Percentiles rank a stretch among this genome's conserved stretches.
These are phyloP conservation scores for Octodon degus DNA, from an alignment of 2,113 vertebrate species.

Conservation along the genomic window DNA sequence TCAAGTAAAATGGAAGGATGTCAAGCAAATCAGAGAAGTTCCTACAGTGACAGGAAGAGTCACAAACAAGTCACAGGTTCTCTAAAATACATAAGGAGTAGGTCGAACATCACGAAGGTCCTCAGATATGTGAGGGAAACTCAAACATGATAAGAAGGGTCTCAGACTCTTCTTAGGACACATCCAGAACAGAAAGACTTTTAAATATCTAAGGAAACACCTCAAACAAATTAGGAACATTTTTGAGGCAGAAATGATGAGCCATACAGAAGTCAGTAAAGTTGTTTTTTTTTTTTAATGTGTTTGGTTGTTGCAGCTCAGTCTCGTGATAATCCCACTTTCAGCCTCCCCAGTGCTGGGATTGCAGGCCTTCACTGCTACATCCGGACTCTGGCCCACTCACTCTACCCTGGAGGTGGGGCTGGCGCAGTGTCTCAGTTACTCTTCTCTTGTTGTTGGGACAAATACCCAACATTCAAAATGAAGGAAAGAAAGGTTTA, in stretches of 20 bases:
- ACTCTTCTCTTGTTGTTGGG: no score
- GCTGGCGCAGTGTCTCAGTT: no score
- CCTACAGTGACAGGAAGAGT: background rate
- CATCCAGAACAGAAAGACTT: background rate
- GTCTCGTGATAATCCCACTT: no score
- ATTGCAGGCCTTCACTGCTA: no score
- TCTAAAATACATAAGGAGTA: background rate
- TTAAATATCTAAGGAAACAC: constrained; percentile 9
- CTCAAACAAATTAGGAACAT: background rate
- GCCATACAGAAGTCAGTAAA: background rate
- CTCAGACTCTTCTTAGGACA: background rate
- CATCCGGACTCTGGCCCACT: no score
- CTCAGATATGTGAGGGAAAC: background rate
- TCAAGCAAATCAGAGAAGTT: background rate
- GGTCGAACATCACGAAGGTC: background rate
- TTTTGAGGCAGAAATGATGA: background rate
- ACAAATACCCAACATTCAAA: no score
- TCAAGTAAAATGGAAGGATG: background rate
- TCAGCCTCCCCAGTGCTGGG: no score
- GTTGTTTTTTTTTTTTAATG: background rate
- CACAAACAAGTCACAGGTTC: background rate
- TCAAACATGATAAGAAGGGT: background rate
- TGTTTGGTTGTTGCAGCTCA: no score
- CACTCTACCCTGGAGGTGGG: no score
- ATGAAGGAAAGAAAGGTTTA: no score